phyloP scores from a whole-genome alignment of 2,797 vertebrate species.

The Xenentodon cancila region DNA sequence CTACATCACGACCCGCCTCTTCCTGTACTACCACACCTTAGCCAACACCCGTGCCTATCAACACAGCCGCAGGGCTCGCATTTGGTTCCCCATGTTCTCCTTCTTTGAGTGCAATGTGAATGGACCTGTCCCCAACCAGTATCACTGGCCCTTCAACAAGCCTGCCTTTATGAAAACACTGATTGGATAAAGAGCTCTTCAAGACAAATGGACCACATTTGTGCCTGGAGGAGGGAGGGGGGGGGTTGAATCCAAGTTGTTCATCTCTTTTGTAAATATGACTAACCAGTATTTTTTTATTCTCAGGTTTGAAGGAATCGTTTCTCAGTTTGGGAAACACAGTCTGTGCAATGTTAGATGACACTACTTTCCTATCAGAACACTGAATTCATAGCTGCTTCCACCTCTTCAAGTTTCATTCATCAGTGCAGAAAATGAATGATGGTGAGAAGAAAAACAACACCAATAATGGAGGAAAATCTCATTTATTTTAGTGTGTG shows the following conservation, averaged over 20 bases:
- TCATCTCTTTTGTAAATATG: neutral
- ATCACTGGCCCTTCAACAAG: conserved; percentile 94
- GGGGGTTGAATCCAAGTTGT: neutral
- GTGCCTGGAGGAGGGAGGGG: conserved; percentile 4
- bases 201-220: conserved; percentile 17
- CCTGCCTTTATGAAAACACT: conserved; percentile 89
- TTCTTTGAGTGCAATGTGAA: conserved; percentile 98
- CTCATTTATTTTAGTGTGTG: no score
- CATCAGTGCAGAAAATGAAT: no score
- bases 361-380: no score
- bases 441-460: neutral
- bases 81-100: conserved; percentile 99
- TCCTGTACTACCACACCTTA: conserved; percentile 96
- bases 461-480: neutral
- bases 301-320: conserved; percentile 10
- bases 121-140: conserved; percentile 95
- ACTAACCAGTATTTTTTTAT: conserved; percentile 14
- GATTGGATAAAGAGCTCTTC: conserved; percentile 81
- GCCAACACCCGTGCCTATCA: conserved; percentile 96
- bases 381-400: neutral
- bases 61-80: conserved; percentile 92
- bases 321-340: conserved; percentile 10
- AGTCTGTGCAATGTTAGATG: neutral
- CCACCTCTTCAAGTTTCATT: neutral
- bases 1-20: conserved; percentile 98